Conservation (phyloP, 1,140 invertebrate species). For the Xylocopa sonorina region DNA sequence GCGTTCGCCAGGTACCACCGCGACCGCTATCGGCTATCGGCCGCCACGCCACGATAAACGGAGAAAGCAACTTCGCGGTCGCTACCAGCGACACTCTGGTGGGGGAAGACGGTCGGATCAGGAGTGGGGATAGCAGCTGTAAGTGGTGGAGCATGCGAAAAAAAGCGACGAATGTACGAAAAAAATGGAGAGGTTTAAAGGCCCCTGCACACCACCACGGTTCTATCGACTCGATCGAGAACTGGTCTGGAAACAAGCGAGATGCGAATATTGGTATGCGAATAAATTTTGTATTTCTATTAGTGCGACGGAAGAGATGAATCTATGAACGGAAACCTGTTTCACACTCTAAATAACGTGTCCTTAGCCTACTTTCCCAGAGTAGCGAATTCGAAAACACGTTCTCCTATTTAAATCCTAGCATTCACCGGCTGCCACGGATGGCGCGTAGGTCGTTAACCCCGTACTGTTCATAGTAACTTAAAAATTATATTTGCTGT, state of each 20-base stretch:
- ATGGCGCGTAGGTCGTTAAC: too few species aligned
- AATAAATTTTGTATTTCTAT: too few species aligned
- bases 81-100: neutral
- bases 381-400: neutral
- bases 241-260: too few species aligned
- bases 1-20: conserved; percentile 68
- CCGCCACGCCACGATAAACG: conserved; percentile 57
- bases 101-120: neutral
- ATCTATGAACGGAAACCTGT: too few species aligned
- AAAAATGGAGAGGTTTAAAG: neutral
- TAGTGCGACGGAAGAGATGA: too few species aligned
- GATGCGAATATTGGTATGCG: too few species aligned
- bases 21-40: conserved; percentile 54
- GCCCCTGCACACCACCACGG: neutral
- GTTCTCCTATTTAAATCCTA: neutral
- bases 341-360: too few species aligned
- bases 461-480: too few species aligned
- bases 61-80: conserved; percentile 54
- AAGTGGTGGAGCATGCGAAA: neutral
- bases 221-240: neutral
- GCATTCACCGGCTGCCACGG: neutral
- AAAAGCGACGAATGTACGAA: conserved; percentile 1
- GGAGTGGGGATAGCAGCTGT: neutral
- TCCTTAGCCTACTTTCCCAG: neutral
- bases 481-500: too few species aligned